Conservation (phyloP, 2,888 invertebrate genomes). For the Kryphioiulus occultus region DNA sequence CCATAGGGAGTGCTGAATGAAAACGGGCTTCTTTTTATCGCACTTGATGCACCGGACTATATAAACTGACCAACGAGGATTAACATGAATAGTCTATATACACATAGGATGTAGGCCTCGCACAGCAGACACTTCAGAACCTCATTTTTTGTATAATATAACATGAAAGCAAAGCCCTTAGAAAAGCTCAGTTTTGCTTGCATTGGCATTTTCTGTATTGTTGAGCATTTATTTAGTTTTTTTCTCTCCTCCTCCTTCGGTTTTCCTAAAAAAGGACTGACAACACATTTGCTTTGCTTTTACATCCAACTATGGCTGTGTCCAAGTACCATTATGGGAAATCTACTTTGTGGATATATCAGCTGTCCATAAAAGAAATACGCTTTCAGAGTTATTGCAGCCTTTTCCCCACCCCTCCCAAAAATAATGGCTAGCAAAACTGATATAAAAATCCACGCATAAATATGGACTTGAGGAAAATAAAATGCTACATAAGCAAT, state of each 20-base stretch:
- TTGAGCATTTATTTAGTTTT: neutral
- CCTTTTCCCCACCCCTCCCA: constrained; percentile 14
- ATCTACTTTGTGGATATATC: constrained; percentile 23
- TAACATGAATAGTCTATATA: constrained; percentile 23
- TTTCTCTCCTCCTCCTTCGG: neutral
- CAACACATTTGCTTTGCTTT: constrained; percentile 23
- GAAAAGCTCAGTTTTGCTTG: constrained; percentile 23
- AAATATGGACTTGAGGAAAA: neutral
- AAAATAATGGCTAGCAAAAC: constrained; percentile 2
- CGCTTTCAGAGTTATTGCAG: constrained; percentile 8
- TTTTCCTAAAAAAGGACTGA: neutral
- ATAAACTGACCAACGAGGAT: constrained; percentile 23
- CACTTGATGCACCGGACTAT: constrained; percentile 23
- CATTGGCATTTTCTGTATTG: constrained; percentile 23
- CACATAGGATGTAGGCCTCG: constrained; percentile 23
- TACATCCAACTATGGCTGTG: constrained; percentile 23
- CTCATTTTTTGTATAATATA: constrained; percentile 23
- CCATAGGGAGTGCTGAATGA: constrained; percentile 23
- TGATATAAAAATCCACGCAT: neutral
- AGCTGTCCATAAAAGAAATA: constrained; percentile 23
- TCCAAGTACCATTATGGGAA: constrained; percentile 23
- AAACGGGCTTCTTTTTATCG: constrained; percentile 15
- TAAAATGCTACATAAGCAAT: neutral
- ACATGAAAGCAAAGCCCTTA: constrained; percentile 23
- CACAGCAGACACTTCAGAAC: constrained; percentile 13